A percentile compares a stretch with the other conserved stretches of the same genome.
These are phyloP conservation scores for Cheirogaleus medius DNA, from an alignment of 2,113 vertebrate genomes.

Conservation along the genomic window DNA sequence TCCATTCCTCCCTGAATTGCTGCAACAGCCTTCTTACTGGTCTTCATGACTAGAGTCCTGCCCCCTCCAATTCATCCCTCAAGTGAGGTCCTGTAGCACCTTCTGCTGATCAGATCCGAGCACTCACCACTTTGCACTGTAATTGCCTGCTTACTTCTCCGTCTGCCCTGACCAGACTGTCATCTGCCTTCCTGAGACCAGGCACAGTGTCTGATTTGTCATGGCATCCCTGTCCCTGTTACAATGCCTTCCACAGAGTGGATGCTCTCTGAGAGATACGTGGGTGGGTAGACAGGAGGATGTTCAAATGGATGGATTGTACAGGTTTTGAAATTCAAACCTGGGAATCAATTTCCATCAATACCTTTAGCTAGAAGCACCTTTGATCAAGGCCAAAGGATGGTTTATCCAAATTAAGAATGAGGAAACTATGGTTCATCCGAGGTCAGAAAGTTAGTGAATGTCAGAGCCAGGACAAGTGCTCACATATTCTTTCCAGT, in stretches of 20 bases:
- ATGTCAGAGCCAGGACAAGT: neutral
- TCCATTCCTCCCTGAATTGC: neutral
- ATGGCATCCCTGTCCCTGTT: no score
- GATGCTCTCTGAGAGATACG: neutral
- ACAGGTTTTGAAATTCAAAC: slow-evolving; percentile 7
- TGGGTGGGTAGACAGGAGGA: no score
- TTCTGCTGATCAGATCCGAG: neutral
- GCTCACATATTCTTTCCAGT: neutral
- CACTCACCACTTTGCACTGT: no score
- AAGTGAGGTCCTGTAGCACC: neutral
- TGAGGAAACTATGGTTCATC: neutral
- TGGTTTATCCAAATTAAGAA: neutral
- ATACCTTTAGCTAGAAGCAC: neutral
- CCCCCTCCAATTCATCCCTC: neutral
- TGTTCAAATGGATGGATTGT: neutral
- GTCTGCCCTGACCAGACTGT: neutral
- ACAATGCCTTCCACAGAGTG: neutral
- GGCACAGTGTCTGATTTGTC: neutral
- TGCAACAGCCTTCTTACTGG: neutral
- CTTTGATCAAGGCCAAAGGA: neutral
- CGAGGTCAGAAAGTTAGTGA: neutral
- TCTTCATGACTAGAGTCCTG: neutral
- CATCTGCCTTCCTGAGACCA: neutral
- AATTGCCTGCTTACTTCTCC: neutral
- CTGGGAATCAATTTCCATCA: neutral